Percentiles rank a stretch among this genome's conserved stretches.
Evolutionary conservation across 2,113 vertebrate genomes (phyloP).

Genomic region (Callipepla squamata): DNA sequence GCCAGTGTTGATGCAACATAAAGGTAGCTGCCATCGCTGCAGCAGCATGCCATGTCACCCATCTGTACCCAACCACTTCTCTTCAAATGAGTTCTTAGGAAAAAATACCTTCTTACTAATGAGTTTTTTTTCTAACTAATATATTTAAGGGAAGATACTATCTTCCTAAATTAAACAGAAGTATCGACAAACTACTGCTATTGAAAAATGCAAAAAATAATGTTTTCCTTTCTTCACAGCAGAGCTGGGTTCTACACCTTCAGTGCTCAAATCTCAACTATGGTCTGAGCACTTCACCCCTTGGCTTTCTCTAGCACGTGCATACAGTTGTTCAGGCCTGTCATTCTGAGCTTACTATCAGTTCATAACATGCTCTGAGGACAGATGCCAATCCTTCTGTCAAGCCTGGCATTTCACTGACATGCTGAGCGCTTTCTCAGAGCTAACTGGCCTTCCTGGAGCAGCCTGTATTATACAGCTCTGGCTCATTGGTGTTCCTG

Average conservation of each 20-base stretch:
- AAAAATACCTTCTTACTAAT: neutral
- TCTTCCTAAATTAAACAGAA: neutral
- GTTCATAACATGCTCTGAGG: accelerated
- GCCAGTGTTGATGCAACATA: accelerated
- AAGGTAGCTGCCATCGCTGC: neutral
- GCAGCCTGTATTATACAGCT: neutral
- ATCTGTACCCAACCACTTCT: neutral
- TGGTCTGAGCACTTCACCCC: neutral
- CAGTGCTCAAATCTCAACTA: neutral
- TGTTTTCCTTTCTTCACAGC: neutral
- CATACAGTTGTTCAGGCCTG: neutral
- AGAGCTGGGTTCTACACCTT: neutral
- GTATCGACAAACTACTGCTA: neutral
- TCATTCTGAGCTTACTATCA: neutral
- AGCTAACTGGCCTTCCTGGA: neutral
- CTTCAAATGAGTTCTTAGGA: neutral
- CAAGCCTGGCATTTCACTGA: neutral
- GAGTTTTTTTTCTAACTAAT: neutral
- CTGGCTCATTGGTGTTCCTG: too few relatives aligned
- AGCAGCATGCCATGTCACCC: neutral
- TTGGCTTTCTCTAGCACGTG: neutral
- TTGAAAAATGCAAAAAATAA: neutral
- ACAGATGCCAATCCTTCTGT: neutral
- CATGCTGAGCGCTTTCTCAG: neutral
- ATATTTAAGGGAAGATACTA: neutral